Evolutionary conservation across 2,113 vertebrate genomes (phyloP), one percentile per base, ranked within the genome.

Genomic region (Thalassoma bifasciatum): DNA sequence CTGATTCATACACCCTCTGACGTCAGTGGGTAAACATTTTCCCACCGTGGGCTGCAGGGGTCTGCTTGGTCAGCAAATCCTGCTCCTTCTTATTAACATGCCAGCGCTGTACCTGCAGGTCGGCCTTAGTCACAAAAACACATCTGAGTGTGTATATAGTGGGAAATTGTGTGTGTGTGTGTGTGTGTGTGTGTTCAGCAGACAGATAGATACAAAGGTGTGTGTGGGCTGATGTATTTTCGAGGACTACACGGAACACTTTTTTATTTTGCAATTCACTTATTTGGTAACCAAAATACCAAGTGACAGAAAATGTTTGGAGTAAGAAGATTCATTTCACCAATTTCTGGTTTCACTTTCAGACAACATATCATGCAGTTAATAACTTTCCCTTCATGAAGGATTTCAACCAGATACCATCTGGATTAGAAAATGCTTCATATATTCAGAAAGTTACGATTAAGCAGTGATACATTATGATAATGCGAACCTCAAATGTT

Each of bases 31-130:
- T 30, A 30, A 30, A 30, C 30, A 30, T 30, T 30, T 30, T 30
- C 30, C 6, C 30, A 30, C 30, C 30, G 62, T 66, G 54, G 61
- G 47, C 65, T 68, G 60, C 65, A 66, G 74, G 64, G 59, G 9
- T 76, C 65, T 76, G 86, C 79, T 77, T 72, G 75, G 64, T 82
- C 82, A 88, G 80, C 84, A 77, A 58, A 79, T 71, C 58, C 53
- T n/a, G 49, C 56, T 81, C 66, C 56, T 6, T 30, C 30, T 79
- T 84, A 83, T 81, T 79, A 81, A 82, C 49, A 76, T 19, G 76
- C 30, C 30, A 44, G 63, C 50, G 37, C 61, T 61, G 83, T 75
- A 81, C 77, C 57, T 61, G 67, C 63, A 72, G 66, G 54, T 69
- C 58, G 49, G 46, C 49, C 77, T 67, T 52, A n/a, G 64, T 64